phyloP scores from a whole-genome alignment of 2,797 vertebrate genomes.

The Dipus sagitta region DNA sequence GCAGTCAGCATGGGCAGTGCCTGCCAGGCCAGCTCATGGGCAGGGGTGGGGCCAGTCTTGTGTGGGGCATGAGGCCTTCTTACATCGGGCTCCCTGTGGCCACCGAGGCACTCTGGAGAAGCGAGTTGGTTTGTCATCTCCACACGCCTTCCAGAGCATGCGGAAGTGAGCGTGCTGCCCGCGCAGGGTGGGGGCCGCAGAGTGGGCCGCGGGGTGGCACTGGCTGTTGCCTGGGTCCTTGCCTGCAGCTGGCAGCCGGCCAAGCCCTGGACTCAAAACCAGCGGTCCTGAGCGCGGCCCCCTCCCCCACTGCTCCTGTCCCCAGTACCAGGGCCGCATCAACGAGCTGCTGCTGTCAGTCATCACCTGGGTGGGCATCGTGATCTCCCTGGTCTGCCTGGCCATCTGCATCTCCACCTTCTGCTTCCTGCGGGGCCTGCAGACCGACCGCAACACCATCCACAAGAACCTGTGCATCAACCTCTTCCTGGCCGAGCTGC shows the following conservation, averaged over 20 bases:
- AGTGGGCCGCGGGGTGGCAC: background rate
- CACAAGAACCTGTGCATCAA: slow-evolving; percentile 99
- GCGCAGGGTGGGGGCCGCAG: slow-evolving; percentile 12
- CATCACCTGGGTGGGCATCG: slow-evolving; percentile 97
- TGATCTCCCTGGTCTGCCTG: slow-evolving; percentile 96
- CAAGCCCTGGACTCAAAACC: background rate
- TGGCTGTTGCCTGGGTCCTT: background rate
- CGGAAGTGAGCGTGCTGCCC: slow-evolving; percentile 45
- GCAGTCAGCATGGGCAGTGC: slow-evolving; percentile 3
- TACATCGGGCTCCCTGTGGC: background rate
- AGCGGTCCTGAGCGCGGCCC: background rate
- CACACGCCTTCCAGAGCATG: slow-evolving; percentile 63
- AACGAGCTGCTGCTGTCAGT: slow-evolving; percentile 95
- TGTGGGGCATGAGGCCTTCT: slow-evolving; percentile 28
- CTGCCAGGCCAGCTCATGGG: background rate
- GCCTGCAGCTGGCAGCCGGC: background rate
- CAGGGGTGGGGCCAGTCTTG: background rate
- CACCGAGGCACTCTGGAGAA: slow-evolving; percentile 62
- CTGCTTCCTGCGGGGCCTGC: slow-evolving; percentile 96
- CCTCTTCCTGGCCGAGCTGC: slow-evolving; percentile 96
- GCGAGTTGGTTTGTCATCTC: slow-evolving; percentile 42
- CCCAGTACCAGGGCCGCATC: slow-evolving; percentile 93
- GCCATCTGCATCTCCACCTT: slow-evolving; percentile 98
- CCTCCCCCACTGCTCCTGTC: background rate
- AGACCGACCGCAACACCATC: slow-evolving; percentile 97